A percentile compares a stretch with the other conserved stretches of the same genome.
These are phyloP conservation scores for Parochlus steinenii DNA, from an alignment of 2,888 invertebrate genomes.

Conservation along the genomic window DNA sequence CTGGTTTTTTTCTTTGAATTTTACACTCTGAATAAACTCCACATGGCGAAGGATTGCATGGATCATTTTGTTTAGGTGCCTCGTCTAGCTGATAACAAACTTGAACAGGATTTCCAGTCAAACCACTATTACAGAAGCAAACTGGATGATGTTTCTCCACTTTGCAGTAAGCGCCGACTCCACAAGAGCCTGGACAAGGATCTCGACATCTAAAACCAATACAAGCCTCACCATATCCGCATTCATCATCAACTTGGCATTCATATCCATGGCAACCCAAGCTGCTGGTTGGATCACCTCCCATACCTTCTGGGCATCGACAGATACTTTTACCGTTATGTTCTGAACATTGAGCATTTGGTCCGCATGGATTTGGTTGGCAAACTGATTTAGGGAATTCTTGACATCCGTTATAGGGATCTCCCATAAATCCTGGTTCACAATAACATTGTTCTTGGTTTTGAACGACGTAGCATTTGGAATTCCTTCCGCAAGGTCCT, in stretches of 20 bases:
- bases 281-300: constrained; percentile 56
- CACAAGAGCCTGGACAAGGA: constrained; percentile 71
- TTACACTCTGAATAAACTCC: constrained; percentile 66
- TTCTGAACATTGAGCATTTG: constrained; percentile 53
- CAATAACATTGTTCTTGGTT: constrained; percentile 77
- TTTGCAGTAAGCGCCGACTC: constrained; percentile 52
- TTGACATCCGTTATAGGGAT: constrained; percentile 63
- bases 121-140: constrained; percentile 54
- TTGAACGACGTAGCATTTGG: constrained; percentile 68
- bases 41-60: constrained; percentile 60
- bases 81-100: constrained; percentile 45
- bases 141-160: constrained; percentile 66
- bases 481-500: constrained; percentile 66
- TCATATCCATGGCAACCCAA: constrained; percentile 62
- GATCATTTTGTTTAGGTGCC: constrained; percentile 39
- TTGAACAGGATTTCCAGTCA: constrained; percentile 60
- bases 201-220: constrained; percentile 65
- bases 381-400: constrained; percentile 53
- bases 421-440: constrained; percentile 53
- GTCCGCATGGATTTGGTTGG: constrained; percentile 65
- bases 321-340: constrained; percentile 56
- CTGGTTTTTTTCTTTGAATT: constrained; percentile 47
- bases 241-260: constrained; percentile 66
- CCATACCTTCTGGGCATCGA: constrained; percentile 54
- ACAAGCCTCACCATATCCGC: constrained; percentile 52